phyloP scores from a whole-genome alignment of 2,888 invertebrate genomes.

The Cerastis rubricosa region DNA sequence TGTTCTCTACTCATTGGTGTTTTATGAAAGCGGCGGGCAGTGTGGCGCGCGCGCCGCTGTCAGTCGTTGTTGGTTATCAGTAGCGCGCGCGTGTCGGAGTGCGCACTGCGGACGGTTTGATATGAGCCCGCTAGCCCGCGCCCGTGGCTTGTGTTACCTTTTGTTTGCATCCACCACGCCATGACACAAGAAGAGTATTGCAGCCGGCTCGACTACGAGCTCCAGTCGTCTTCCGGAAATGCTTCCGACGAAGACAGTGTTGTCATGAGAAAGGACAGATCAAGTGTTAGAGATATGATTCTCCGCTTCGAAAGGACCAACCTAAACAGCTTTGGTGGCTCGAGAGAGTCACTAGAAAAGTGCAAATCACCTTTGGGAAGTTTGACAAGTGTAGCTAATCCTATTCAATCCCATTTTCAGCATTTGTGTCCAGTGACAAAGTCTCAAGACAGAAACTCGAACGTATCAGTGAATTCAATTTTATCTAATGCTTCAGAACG shows the following conservation, averaged over 20 bases:
- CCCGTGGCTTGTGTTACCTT: slow-evolving; percentile 79
- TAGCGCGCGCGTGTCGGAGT: slow-evolving; percentile 80
- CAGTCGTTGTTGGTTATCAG: slow-evolving; percentile 81
- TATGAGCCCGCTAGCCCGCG: slow-evolving; percentile 82
- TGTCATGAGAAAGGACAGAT: slow-evolving; percentile 81
- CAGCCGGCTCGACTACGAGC: slow-evolving; percentile 80
- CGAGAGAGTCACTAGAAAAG: slow-evolving; percentile 83
- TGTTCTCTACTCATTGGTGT: slow-evolving; percentile 53
- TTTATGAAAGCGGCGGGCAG: slow-evolving; percentile 64
- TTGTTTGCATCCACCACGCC: slow-evolving; percentile 73
- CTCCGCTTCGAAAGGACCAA: slow-evolving; percentile 85
- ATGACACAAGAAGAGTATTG: slow-evolving; percentile 87
- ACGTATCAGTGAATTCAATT: slow-evolving; percentile 88
- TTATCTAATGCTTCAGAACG: slow-evolving; percentile 87
- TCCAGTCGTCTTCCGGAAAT: slow-evolving; percentile 78
- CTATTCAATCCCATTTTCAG: slow-evolving; percentile 83
- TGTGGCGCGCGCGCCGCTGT: slow-evolving; percentile 78
- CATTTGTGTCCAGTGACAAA: slow-evolving; percentile 82
- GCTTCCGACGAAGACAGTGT: slow-evolving; percentile 83
- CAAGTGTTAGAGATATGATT: slow-evolving; percentile 87
- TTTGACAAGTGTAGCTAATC: slow-evolving; percentile 85
- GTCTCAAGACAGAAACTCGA: slow-evolving; percentile 86
- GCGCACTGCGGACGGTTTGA: slow-evolving; percentile 79
- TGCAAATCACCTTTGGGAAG: slow-evolving; percentile 82
- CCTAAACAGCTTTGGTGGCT: slow-evolving; percentile 76